These are phyloP conservation scores for Nomada fucata DNA, from an alignment of 2,888 invertebrate species.

Conservation along the genomic window DNA sequence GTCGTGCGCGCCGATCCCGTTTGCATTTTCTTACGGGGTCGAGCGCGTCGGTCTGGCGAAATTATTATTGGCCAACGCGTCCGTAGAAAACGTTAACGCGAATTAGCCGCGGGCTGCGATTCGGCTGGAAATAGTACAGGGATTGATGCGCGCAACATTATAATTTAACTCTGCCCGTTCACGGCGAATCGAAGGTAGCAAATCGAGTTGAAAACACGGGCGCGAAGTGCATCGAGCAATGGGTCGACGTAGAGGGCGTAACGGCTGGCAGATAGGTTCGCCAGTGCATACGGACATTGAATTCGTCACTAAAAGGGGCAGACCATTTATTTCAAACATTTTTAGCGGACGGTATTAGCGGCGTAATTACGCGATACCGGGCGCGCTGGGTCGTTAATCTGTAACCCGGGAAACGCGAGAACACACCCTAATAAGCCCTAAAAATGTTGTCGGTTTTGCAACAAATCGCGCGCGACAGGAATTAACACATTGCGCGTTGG, in stretches of 20 bases:
- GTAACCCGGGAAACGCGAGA: neutral
- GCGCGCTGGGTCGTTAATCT: slow-evolving; percentile 25
- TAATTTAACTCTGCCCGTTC: slow-evolving; percentile 4
- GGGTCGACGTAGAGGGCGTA: neutral
- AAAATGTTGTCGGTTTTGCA: slow-evolving; percentile 50
- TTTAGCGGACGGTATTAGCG: slow-evolving; percentile 19
- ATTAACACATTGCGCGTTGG: slow-evolving; percentile 34
- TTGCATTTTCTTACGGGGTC: neutral
- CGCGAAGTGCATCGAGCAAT: neutral
- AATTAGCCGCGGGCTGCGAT: too few relatives aligned
- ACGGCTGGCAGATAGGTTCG: neutral
- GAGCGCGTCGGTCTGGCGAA: neutral
- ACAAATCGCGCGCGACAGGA: slow-evolving; percentile 30
- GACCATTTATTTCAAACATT: slow-evolving; percentile 10
- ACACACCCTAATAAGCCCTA: slow-evolving; percentile 43
- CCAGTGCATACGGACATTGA: slow-evolving; percentile 2
- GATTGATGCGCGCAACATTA: neutral
- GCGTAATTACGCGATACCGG: slow-evolving; percentile 16
- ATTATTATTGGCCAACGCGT: too few relatives aligned
- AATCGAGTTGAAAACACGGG: neutral
- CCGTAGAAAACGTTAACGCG: too few relatives aligned
- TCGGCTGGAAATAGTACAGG: too few relatives aligned
- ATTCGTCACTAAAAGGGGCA: slow-evolving; percentile 18
- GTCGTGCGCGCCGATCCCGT: neutral
- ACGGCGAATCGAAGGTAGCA: neutral